Percentiles rank a stretch among this genome's conserved stretches.
Conservation (phyloP, 1,140 invertebrate genomes). For the Caerostris extrusa region DNA sequence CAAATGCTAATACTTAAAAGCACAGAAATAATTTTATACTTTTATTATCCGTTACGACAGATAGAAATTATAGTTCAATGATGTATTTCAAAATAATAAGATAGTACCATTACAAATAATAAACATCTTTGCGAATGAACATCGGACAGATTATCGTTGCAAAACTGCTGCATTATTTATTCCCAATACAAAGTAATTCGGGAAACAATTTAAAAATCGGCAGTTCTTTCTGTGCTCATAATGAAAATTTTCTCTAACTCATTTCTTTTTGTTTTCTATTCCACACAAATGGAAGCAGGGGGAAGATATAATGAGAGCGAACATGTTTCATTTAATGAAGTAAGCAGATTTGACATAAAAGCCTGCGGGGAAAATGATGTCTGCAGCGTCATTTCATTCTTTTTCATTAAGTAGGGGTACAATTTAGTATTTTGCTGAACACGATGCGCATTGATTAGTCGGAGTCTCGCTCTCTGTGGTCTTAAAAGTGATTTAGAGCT, state of each 20-base stretch:
- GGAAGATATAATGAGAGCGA: neutral
- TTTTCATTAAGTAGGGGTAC: neutral
- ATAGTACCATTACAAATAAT: too few species aligned
- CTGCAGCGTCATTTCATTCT: neutral
- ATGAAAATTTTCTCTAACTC: neutral
- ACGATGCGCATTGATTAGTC: neutral
- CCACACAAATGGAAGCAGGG: neutral
- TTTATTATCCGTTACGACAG: too few species aligned
- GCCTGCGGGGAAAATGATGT: neutral
- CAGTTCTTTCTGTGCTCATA: neutral
- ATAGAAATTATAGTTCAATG: too few species aligned
- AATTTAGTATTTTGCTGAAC: neutral
- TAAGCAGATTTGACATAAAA: neutral
- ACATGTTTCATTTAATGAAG: slow-evolving; percentile 5
- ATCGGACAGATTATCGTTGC: neutral
- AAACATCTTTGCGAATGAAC: neutral
- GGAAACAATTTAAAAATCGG: neutral
- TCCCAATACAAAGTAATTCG: neutral
- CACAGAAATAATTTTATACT: too few species aligned
- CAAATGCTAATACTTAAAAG: too few species aligned
- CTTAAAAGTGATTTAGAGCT: neutral
- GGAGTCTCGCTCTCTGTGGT: neutral
- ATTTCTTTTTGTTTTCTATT: neutral
- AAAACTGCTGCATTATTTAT: neutral
- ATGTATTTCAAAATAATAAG: too few species aligned